Base-by-base conservation (phyloP, 2,888 invertebrate genomes). In the Synergus laeviventris region DNA sequence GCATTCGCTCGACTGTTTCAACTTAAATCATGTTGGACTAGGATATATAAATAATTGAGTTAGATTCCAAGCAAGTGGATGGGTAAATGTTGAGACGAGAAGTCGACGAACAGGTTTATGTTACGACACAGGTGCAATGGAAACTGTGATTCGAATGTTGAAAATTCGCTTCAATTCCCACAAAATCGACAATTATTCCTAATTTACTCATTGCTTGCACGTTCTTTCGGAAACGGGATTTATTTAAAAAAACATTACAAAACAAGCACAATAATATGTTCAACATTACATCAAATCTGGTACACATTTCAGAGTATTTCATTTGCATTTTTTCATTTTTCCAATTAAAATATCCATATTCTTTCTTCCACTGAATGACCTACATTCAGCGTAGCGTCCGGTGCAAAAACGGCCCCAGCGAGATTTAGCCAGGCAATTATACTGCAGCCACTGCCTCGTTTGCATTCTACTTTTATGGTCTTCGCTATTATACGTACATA, bases 401-500 rank as follows among this genome's bases (percentile, higher is more conserved):
- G 45, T 24, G 45, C 42, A 66, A 66, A 66, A 66, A 66, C 16
- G 45, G 16, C 45, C 66, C 66, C 42, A 16, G 66, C 49, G 49
- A 49, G 49, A 49, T 49, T 49, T n/a, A 49, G n/a, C 49, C 9
- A 49, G 49, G 49, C 49, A 49, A 49, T 49, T n/a, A 49, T 66
- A 8, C 45, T 66, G 14, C 66, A 31, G 66, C 66, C 42, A 45
- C 42, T 66, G 66, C 45, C 66, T 66, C 66, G 66, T 66, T 66
- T 66, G 66, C 66, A 45, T 66, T 66, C 66, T 24, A 49, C 49
- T 49, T 66, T 64, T 64, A 64, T 64, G 42, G 64, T 64, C 64
- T 64, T 66, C 21, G 8, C 66, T 66, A 66, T 66, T 66, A 66
- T 62, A 11, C n/a, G 66, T 24, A 14, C 21, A 66, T 42, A 39